Base-by-base conservation (phyloP, 2,797 vertebrate genomes). In the Harpagifer antarcticus region DNA sequence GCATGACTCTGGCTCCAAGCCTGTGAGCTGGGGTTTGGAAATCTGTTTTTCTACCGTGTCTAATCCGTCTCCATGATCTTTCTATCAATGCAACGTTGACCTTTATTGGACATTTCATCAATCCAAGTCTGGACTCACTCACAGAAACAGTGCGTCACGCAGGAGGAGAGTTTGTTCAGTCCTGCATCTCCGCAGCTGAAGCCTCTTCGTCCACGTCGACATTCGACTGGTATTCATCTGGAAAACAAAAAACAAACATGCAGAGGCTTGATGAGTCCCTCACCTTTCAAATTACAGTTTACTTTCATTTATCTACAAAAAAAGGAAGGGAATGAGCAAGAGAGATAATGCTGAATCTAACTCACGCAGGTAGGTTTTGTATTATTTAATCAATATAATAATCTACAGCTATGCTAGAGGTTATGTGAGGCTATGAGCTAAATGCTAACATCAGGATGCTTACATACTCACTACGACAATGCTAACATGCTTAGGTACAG, bases 141-240 rank as follows among this genome's bases (percentile, higher is more conserved):
- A 85, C 81, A 80, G 88, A 82, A 78, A 78, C 72, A 40, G 69
- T 60, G 76, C 73, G 48, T 65, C 64, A 69, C 12, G 27, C 57
- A 44, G 45, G 45, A 63, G 17, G 65, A 17, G 52, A 11, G 58
- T 37, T 49, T 44, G 66, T 63, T 93, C 86, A 93, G 87, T 91
- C 90, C 84, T 90, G 84, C 54, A 77, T 83, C 64, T 86, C 87
- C 20, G 74, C 72, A 42, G 31, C 88, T 11, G 78, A 79, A 44
- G 78, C 81, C 65, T 86, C 91, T 42, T 86, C 77, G 1, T 76
- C 87, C 56, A 12, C 73, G 8, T 52, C 59, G 2, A 37, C 67
- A 9, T 73, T 52, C 4, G 77, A 47, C 76, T 84, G 54, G 7
- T 82, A 85, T 52, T 76, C 80, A 55, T 54, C 93, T 94, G 86